Evolutionary conservation across 2,797 vertebrate genomes (phyloP), one percentile per base, ranked within the genome.

Genomic region (Etheostoma perlongum): DNA sequence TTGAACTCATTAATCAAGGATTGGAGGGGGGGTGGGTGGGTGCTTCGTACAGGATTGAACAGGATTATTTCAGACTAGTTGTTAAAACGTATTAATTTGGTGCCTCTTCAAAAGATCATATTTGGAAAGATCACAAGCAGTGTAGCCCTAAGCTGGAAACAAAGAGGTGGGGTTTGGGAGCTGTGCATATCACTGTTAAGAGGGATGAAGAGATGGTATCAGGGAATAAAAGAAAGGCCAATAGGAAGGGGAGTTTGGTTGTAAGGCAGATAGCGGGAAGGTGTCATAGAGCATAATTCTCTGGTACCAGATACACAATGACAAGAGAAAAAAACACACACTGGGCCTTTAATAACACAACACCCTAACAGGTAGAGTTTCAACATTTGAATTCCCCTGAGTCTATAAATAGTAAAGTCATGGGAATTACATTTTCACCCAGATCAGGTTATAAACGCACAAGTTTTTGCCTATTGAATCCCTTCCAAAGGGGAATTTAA

Each of bases 1-100:
- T 89, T 92, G 83, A 91, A 92, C 80, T 86, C 82, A 90, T 93
- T 93, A 94, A 89, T 90, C 84, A 92, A 90, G 91, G 89, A 88
- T 88, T 91, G 80, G 46, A 74, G 70, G 30, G 30, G 30, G 30
- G 30, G 4, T 51, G 13, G 51, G 61, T 62, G 19, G 49, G 7
- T 19, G 11, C 2, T 16, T 25, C 76, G 86, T 71, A 58, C 60
- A 80, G 78, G 89, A 90, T 88, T 90, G 82, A 84, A 86, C 65
- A 67, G 78, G 92, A 90, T 91, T 88, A 92, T 80, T 74, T 10
- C 36, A 51, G 59, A 61, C 71, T n/a, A 42, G 75, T 86, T 88
- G 84, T 79, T 85, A 89, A 88, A 91, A 92, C 79, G 65, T 73
- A 91, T 85, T 87, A 64, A 86, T 89, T 85, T 81, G 65, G 74